A percentile compares a stretch with the other conserved stretches of the same genome.
These are phyloP conservation scores for Drosophila neotestacea DNA, from an alignment of 2,888 invertebrate species.

Conservation along the genomic window DNA sequence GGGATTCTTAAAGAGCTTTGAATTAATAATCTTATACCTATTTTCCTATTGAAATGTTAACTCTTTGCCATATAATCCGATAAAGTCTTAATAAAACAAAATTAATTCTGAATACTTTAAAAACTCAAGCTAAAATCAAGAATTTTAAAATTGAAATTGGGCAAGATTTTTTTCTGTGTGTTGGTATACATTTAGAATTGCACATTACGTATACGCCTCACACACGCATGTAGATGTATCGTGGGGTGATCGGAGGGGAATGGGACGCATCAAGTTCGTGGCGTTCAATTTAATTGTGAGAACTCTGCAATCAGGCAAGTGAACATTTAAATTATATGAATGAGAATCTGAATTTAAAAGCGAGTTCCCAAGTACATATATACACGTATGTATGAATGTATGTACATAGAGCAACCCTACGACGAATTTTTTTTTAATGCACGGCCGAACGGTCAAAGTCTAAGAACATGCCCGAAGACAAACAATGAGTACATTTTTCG, in stretches of 20 bases:
- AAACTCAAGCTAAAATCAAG: no score
- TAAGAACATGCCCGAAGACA: conserved; percentile 24
- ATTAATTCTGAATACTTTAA: no score
- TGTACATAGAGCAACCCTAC: conserved; percentile 24
- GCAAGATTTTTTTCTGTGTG: not conserved
- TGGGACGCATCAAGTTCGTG: conserved; percentile 4
- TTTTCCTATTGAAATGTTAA: no score
- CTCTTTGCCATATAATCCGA: no score
- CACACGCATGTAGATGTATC: conserved; percentile 1
- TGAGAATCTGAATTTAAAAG: conserved; percentile 56
- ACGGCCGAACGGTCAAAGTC: conserved; percentile 32
- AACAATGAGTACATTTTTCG: conserved; percentile 17
- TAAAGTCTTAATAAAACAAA: no score
- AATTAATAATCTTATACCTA: no score
- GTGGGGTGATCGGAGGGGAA: not conserved
- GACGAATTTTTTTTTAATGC: conserved; percentile 58
- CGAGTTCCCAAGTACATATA: conserved; percentile 21
- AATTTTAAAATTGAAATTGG: no score
- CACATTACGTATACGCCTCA: conserved; percentile 48
- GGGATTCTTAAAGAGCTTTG: no score
- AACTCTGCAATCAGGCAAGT: conserved; percentile 56
- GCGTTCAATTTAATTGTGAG: conserved; percentile 76
- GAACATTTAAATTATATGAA: conserved; percentile 43
- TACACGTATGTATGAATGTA: no score
- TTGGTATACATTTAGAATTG: conserved; percentile 32